These are phyloP conservation scores for Epicampocera succincta DNA, from an alignment of 2,888 invertebrate genomes.

Conservation along the genomic window DNA sequence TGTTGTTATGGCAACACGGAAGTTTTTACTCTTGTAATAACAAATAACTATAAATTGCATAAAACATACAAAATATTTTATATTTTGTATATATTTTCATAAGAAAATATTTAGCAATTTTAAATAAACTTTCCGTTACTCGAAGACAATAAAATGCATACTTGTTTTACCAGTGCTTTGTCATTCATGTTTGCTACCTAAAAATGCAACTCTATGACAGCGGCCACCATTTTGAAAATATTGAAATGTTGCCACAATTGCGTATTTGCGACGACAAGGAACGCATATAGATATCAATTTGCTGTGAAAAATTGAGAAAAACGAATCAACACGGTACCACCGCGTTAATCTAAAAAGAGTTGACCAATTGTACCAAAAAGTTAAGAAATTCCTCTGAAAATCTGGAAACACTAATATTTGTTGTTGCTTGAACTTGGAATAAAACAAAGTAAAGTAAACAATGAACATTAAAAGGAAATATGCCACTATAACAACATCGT, in stretches of 20 bases:
- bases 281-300: slow-evolving; percentile 56
- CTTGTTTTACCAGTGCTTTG: slow-evolving; percentile 46
- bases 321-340: slow-evolving; percentile 68
- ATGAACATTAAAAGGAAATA: slow-evolving; percentile 79
- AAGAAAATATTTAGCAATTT: background rate
- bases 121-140: background rate
- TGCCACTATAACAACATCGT: slow-evolving; percentile 70
- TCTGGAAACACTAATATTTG: slow-evolving; percentile 64
- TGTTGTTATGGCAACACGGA: too few relatives aligned
- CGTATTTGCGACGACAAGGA: slow-evolving; percentile 68
- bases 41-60: too few relatives aligned
- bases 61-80: too few relatives aligned
- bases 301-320: slow-evolving; percentile 56
- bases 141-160: slow-evolving; percentile 51
- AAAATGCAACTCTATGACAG: slow-evolving; percentile 63
- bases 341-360: slow-evolving; percentile 68
- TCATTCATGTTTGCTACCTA: background rate
- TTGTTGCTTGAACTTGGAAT: slow-evolving; percentile 55
- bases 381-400: slow-evolving; percentile 52
- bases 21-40: too few relatives aligned
- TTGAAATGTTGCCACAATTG: slow-evolving; percentile 78
- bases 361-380: slow-evolving; percentile 71
- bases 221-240: slow-evolving; percentile 75
- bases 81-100: background rate
- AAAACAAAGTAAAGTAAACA: slow-evolving; percentile 54